Evolutionary conservation across 2,888 invertebrate species (phyloP).

Genomic region (Drosophila ochracea): DNA sequence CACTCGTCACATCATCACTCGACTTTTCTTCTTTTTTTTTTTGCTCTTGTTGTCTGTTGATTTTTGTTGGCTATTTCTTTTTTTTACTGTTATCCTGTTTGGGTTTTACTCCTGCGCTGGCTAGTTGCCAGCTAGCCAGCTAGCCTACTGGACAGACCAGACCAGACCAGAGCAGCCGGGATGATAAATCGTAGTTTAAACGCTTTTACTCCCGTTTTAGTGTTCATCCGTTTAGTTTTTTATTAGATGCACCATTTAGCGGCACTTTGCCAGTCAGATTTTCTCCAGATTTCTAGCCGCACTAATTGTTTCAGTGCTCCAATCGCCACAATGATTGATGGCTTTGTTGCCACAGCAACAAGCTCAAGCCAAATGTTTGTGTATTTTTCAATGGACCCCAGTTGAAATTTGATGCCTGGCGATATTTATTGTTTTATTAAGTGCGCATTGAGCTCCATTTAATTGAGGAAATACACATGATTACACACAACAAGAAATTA

Average conservation of each 20-base stretch:
- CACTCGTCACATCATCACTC: conserved; percentile 60
- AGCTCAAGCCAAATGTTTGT: not conserved
- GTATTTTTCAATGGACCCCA: conserved; percentile 12
- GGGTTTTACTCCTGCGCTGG: conserved; percentile 15
- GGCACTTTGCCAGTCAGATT: conserved; percentile 66
- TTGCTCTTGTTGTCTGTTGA: conserved; percentile 44
- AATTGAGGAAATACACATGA: not conserved
- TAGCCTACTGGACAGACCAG: conserved; percentile 1
- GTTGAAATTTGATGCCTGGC: conserved; percentile 8
- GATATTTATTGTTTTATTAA: not conserved
- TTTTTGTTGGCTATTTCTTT: conserved; percentile 24
- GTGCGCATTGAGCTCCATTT: not conserved
- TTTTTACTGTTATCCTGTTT: conserved; percentile 34
- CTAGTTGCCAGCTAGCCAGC: conserved; percentile 19
- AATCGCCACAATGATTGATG: conserved; percentile 59
- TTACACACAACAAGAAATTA: not conserved
- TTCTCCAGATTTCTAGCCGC: conserved; percentile 54
- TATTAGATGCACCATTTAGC: conserved; percentile 75
- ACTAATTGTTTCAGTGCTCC: conserved; percentile 70
- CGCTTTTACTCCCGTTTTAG: conserved; percentile 78
- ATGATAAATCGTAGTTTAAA: conserved; percentile 83
- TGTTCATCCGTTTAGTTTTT: conserved; percentile 75
- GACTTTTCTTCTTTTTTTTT: conserved; percentile 11
- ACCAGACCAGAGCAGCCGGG: conserved; percentile 14
- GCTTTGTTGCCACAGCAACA: not conserved